Conservation (phyloP, 2,888 invertebrate species). For the Tetragnatha montana region DNA sequence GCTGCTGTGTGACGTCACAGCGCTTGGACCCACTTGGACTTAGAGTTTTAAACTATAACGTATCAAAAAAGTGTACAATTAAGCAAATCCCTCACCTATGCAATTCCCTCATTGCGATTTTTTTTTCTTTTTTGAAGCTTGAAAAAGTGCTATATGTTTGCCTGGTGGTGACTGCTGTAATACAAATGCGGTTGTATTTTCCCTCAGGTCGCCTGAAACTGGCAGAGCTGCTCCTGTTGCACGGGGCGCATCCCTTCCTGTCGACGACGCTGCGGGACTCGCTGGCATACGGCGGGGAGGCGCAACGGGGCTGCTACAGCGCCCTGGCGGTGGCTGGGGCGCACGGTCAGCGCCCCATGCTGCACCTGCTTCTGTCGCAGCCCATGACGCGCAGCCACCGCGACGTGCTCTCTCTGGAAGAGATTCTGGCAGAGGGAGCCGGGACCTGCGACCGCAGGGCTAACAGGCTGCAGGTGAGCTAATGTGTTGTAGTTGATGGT, state of each 20-base stretch:
- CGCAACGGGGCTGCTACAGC: constrained; percentile 90
- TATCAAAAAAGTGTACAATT: too few species aligned
- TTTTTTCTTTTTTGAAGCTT: too few species aligned
- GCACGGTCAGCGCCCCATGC: constrained; percentile 87
- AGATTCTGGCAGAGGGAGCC: constrained; percentile 90
- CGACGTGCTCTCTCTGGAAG: constrained; percentile 89
- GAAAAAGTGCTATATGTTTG: too few species aligned
- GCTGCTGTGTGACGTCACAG: too few species aligned
- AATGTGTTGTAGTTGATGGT: too few species aligned
- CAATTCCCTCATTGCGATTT: too few species aligned
- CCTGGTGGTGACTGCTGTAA: too few species aligned
- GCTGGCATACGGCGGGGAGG: constrained; percentile 89
- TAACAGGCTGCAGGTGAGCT: constrained; percentile 73
- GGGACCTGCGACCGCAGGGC: constrained; percentile 74
- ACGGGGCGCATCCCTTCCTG: constrained; percentile 91
- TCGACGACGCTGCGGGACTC: constrained; percentile 89
- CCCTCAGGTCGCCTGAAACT: constrained; percentile 80
- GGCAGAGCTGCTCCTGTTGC: constrained; percentile 86
- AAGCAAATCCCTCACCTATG: too few species aligned
- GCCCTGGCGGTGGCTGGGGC: constrained; percentile 92
- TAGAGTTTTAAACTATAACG: too few species aligned
- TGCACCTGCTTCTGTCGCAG: constrained; percentile 87
- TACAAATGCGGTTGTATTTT: not conserved
- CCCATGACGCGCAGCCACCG: constrained; percentile 80
- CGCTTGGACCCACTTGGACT: too few species aligned